Percentiles rank a stretch among this genome's conserved stretches.
phyloP scores from a whole-genome alignment of 2,113 vertebrate species.

The Oophaga pumilio region DNA sequence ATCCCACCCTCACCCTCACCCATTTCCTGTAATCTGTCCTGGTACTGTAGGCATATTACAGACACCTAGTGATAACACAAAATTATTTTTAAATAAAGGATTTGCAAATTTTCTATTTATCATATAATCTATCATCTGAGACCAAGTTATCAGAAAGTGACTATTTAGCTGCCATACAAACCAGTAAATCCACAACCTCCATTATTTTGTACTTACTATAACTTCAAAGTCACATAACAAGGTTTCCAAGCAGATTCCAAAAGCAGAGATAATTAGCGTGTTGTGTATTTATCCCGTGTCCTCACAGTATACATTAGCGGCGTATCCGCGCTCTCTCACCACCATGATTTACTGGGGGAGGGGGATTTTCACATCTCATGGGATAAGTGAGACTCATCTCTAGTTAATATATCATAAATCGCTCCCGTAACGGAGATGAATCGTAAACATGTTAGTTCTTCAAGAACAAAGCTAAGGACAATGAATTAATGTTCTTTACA shows the following conservation, averaged over 20 bases:
- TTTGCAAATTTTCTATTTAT: no score
- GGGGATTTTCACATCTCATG: background rate
- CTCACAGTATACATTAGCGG: background rate
- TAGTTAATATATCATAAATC: constrained; percentile 34
- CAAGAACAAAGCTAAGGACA: constrained; percentile 43
- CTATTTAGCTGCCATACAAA: background rate
- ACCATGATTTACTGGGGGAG: background rate
- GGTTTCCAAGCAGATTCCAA: background rate
- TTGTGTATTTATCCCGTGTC: background rate
- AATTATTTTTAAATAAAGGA: no score
- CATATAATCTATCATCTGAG: no score
- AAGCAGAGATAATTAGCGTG: background rate
- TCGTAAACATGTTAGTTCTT: constrained; percentile 24
- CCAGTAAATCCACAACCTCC: background rate
- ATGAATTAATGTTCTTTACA: constrained; percentile 24
- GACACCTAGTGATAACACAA: no score
- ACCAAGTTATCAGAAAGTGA: no score
- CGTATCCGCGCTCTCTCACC: background rate
- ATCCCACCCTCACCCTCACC: no score
- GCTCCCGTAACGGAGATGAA: constrained; percentile 12
- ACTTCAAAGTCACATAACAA: background rate
- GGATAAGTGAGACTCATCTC: constrained; percentile 13
- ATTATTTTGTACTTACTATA: background rate
- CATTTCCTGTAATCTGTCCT: no score
- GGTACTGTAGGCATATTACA: no score